Base-by-base conservation (phyloP, 2,888 invertebrate genomes). In the Marasmarcha lunaedactyla region DNA sequence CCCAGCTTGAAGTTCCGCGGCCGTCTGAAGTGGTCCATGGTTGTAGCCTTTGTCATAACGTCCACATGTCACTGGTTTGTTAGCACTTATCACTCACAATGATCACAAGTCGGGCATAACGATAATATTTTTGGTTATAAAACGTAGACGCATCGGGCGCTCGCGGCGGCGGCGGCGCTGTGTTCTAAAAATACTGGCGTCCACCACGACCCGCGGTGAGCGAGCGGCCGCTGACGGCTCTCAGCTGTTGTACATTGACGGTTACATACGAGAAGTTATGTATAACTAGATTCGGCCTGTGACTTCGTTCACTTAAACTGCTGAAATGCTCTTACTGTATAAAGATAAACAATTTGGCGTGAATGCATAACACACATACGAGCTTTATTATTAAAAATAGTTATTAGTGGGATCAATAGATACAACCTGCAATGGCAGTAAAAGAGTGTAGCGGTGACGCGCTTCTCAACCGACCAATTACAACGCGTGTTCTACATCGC, bases 1-100 rank as follows among this genome's bases (percentile, higher is more conserved):
- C 55, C 70, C 46, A 79, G 72, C 50, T 72, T 72, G 4, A 34
- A 13, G 11, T 12, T 34, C 12, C 12, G 34, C 14, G 11, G 34
- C 34, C 14, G 12, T 4, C 12, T 13, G 34, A 11, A 13, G 14
- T 77, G 72, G 77, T 74, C 74, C 14, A 43, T 54, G 41, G 45
- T 10, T 15, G 51, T 49, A 62, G 64, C 71, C 66, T 76, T 76
- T 57, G 81, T 81, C 81, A 81, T 81, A 78, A 81, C 52, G 54
- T 52, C 48, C 65, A 64, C 78, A 77, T 77, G 42, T 58, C 66
- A 64, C 62, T 60, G 48, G 55, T 43, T 52, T 52, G 45, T 27
- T 27, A 35, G 20, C 52, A 56, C 60, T 55, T 51, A 54, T 41
- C 57, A 60, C 58, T 41, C 36, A 37, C 20, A 20, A 20, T 36